Evolutionary conservation across 2,797 vertebrate species (phyloP), one percentile per base, ranked within the genome.

Genomic region (Cercopithecus mitis): DNA sequence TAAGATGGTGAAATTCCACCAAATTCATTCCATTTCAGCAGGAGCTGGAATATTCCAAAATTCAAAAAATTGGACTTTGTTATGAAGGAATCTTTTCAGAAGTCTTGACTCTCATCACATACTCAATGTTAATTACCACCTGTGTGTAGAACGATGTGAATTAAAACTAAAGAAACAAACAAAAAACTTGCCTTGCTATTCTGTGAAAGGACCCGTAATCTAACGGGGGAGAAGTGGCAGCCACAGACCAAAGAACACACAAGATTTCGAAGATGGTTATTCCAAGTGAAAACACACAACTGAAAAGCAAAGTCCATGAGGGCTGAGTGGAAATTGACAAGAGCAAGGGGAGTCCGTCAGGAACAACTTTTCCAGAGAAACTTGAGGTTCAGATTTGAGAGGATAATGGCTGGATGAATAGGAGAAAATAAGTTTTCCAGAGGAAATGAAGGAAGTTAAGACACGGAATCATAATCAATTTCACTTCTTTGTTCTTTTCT

Each of bases 71-170:
- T 39, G 87, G 20, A 57, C 47, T 90, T 92, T 41, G 27, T 76
- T 39, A 52, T n/a, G 61, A 91, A 91, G 57, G 25, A 43, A 86
- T 95, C 4, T 93, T 91, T 93, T 57, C 19, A 75, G 83, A 87
- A 96, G 70, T 77, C 88, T 82, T 86, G 22, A 95, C 88, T 94
- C 33, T n/a, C 15, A 77, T 95, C 41, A 77, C 36, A 73, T 90
- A 52, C 43, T 93, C 52, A 75, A 33, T 92, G 57, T 58, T 88
- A 89, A 86, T 64, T 52, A 61, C 24, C 25, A 89, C 3, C 11
- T 76, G 13, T n/a, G 30, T 93, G 9, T 77, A 47, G 20, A 86
- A 88, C 27, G 81, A 43, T 47, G 30, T 91, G n/a, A 36, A 82
- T 85, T 82, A 43, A 97, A 95, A 81, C 82, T 77, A 88, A 94